Conservation (phyloP, 2,113 vertebrate genomes). For the Merops nubicus region DNA sequence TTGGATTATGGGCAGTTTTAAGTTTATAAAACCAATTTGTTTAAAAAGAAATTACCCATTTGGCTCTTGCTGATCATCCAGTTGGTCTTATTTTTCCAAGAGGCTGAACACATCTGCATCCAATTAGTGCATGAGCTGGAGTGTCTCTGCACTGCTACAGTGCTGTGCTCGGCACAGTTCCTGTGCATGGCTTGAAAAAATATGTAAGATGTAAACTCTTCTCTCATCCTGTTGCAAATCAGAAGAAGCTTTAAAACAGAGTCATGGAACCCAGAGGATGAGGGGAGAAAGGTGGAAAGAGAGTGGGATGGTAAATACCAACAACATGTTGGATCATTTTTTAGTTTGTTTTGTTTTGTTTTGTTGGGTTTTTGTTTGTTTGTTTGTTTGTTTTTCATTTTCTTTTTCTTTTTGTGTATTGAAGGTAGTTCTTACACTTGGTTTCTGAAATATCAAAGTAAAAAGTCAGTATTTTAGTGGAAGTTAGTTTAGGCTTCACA, state of each 20-base stretch:
- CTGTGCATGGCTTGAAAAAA: conserved; percentile 9
- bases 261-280: not conserved
- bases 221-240: conserved; percentile 7
- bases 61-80: conserved; percentile 49
- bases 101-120: conserved; percentile 28
- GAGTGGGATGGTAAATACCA: not conserved
- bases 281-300: not conserved
- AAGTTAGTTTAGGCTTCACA: not conserved
- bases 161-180: no score
- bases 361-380: no score
- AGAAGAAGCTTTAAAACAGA: not conserved
- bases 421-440: not conserved
- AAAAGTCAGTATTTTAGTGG: not conserved
- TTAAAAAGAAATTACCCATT: conserved; percentile 63
- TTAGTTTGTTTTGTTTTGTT: no score
- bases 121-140: conserved; percentile 27
- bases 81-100: conserved; percentile 54
- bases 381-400: no score
- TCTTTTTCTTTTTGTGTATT: not conserved
- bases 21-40: conserved; percentile 57
- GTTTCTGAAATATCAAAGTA: not conserved
- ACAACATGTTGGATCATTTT: not conserved
- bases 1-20: conserved; percentile 47
- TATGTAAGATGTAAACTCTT: not conserved
- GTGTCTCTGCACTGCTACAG: conserved; percentile 10